Percentiles rank a stretch among this genome's conserved stretches.
phyloP scores from a whole-genome alignment of 2,113 vertebrate genomes.

The Tenebrosternarchus preto region DNA sequence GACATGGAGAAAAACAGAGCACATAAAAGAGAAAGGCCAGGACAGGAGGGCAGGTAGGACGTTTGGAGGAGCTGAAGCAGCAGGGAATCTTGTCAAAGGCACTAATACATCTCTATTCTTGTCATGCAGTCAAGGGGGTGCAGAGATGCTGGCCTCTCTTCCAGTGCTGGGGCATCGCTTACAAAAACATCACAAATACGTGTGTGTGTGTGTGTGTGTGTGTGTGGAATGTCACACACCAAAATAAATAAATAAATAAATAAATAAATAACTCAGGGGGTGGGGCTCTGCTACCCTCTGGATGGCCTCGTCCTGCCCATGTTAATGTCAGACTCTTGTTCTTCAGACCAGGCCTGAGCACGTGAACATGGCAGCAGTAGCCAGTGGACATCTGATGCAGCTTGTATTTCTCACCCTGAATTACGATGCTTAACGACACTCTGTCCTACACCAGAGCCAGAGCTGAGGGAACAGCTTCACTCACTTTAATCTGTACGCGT shows the following conservation, averaged over 20 bases:
- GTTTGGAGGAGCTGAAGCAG: slow-evolving; percentile 30
- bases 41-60: slow-evolving; percentile 46
- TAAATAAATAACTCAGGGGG: slow-evolving; percentile 45
- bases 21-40: slow-evolving; percentile 43
- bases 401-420: slow-evolving; percentile 61
- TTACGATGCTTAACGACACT: slow-evolving; percentile 43
- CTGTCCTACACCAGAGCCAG: slow-evolving; percentile 38
- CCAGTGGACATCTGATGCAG: slow-evolving; percentile 56
- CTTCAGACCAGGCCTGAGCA: slow-evolving; percentile 55
- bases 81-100: slow-evolving; percentile 48
- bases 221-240: slow-evolving; percentile 24
- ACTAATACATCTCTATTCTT: slow-evolving; percentile 56
- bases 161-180: slow-evolving; percentile 44
- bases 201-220: slow-evolving; percentile 37
- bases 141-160: slow-evolving; percentile 44
- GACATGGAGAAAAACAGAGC: slow-evolving; percentile 45
- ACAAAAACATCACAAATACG: slow-evolving; percentile 49
- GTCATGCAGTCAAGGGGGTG: slow-evolving; percentile 42
- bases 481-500: slow-evolving; percentile 56
- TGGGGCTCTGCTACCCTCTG: slow-evolving; percentile 16
- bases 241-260: slow-evolving; percentile 1
- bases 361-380: slow-evolving; percentile 60
- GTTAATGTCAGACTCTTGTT: slow-evolving; percentile 73
- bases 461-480: slow-evolving; percentile 54
- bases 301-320: slow-evolving; percentile 54